Conservation (phyloP, 2,797 vertebrate genomes). For the Eidolon dupreanum region DNA sequence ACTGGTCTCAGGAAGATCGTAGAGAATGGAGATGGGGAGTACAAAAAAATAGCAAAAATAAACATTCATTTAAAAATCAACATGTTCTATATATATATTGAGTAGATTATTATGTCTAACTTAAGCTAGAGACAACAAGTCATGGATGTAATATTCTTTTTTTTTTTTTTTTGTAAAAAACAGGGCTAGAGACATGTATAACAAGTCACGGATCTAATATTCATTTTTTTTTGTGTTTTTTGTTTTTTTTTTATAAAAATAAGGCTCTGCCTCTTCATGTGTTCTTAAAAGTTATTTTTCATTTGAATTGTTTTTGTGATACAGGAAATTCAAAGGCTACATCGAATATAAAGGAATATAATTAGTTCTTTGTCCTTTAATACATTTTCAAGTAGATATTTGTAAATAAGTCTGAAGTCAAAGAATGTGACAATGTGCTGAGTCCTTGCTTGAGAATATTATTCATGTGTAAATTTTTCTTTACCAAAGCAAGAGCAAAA, state of each 20-base stretch:
- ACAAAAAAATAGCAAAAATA: not conserved
- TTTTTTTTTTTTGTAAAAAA: not conserved
- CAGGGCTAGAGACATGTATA: not conserved
- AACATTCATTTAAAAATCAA: constrained; percentile 8
- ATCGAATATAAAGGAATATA: constrained; percentile 47
- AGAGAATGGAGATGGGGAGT: not conserved
- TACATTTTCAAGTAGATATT: constrained; percentile 48
- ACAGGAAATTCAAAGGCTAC: constrained; percentile 37
- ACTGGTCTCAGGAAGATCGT: not conserved
- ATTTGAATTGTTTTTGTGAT: constrained; percentile 8
- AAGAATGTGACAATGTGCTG: not conserved
- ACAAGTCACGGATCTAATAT: constrained; percentile 14
- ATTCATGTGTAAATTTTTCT: constrained; percentile 54
- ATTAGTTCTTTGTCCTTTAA: constrained; percentile 32
- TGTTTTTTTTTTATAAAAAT: not conserved
- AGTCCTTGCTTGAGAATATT: constrained; percentile 42
- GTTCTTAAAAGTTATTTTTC: constrained; percentile 52
- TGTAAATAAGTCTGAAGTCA: constrained; percentile 39
- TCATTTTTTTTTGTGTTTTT: not conserved
- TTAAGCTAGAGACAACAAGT: not conserved
- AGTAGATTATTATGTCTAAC: not conserved
- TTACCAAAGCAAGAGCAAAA: constrained; percentile 49
- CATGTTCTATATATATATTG: not conserved
- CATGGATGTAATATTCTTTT: not conserved
- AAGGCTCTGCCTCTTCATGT: not conserved